phyloP scores from a whole-genome alignment of 1,140 invertebrate genomes.

The Nebria ingens region DNA sequence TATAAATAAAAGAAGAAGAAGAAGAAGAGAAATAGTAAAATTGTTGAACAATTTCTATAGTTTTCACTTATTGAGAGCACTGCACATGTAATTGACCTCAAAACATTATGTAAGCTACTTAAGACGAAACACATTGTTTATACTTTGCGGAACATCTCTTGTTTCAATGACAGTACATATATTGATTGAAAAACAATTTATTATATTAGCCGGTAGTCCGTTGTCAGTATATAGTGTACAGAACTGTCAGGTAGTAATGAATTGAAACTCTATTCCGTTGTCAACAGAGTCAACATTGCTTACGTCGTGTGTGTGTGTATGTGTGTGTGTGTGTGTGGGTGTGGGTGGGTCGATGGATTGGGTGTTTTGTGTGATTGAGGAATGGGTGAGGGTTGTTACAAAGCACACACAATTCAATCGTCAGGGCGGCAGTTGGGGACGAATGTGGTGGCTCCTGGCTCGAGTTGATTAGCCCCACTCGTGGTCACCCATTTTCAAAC shows the following conservation, averaged over 20 bases:
- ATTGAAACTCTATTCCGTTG: conserved; percentile 31
- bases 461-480: conserved; percentile 27
- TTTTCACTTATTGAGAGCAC: no score
- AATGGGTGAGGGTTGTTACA: not conserved
- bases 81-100: no score
- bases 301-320: not conserved
- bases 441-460: no score
- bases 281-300: conserved; percentile 32
- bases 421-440: no score
- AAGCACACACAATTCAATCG: conserved; percentile 28
- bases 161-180: no score
- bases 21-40: no score
- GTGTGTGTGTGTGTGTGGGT: not conserved
- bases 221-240: not conserved
- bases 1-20: no score
- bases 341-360: not conserved
- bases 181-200: no score
- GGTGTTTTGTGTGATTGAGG: not conserved
- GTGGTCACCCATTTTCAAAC: conserved; percentile 14
- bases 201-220: not conserved
- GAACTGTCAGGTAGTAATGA: conserved; percentile 23
- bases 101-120: no score
- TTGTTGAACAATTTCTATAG: no score
- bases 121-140: no score
- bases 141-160: no score